Evolutionary conservation across 1,140 invertebrate species (phyloP), one percentile per base, ranked within the genome.

Genomic region (Ruditapes philippinarum): DNA sequence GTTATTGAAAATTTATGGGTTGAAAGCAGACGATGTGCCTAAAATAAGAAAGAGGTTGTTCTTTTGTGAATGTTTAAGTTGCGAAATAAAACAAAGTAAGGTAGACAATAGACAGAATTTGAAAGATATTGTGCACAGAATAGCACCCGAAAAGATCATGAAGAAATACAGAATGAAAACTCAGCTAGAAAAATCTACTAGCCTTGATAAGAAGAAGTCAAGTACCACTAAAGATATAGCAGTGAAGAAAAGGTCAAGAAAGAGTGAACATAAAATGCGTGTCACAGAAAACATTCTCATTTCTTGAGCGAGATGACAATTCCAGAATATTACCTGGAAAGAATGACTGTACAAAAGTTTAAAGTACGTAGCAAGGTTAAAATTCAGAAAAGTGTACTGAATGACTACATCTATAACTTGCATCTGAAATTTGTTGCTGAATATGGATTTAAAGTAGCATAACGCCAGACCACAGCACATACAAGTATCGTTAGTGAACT

Each of bases 111-210:
- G 65, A 70, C 7, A 73, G 31, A n/a, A 68, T 25, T 28, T 22
- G 45, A 7, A 54, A 11, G n/a, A 11, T n/a, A 31, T 82, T 38
- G 80, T 82, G 2, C 80, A 36, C 25, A 62, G 25, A 4, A 38
- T 82, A 12, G 31, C 36, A 9, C 28, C 80, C 31, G 78, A 49
- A 54, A 80, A 65, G n/a, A 38, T 82, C 7, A 82, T 40, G 19
- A 82, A 82, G 38, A 60, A 31, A 25, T 82, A 82, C 22, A 60
- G 80, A 45, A 12, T 82, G 80, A 82, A 40, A 82, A 38, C 9
- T 22, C 54, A 19, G 5, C 9, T 82, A 19, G 80, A 65, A 82
- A 40, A 65, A 65, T 7, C 22, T 1, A 82, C 80, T 38, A 80
- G 2, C 5, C 76, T 80, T 14, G 57, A 80, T 33, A 19, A 49